These are phyloP conservation scores for Coremacera marginata DNA, from an alignment of 2,888 invertebrate species.

Conservation along the genomic window DNA sequence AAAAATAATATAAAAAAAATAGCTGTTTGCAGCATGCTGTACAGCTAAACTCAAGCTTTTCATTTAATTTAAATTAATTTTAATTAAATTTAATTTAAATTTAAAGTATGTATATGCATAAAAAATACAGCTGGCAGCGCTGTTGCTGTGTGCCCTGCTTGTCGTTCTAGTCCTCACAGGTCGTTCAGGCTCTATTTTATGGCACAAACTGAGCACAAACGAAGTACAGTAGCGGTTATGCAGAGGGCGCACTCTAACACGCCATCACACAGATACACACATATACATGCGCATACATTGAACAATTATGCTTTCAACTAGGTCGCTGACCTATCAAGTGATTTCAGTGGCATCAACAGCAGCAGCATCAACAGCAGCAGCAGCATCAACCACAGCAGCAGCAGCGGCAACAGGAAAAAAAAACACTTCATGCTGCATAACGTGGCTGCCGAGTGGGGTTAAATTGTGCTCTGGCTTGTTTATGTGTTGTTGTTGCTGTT, in stretches of 20 bases:
- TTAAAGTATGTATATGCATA: too few relatives aligned
- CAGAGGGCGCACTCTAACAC: constrained; percentile 19
- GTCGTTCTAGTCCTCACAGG: neutral
- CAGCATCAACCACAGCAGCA: constrained; percentile 33
- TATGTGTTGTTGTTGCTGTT: constrained; percentile 32
- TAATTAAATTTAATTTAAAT: too few relatives aligned
- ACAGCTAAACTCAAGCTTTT: too few relatives aligned
- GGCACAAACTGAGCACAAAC: constrained; percentile 20
- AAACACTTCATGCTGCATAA: constrained; percentile 29
- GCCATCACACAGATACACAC: constrained; percentile 7
- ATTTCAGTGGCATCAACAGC: constrained; percentile 48
- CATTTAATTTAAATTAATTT: too few relatives aligned
- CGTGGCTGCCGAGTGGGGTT: constrained; percentile 32
- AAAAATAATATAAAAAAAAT: neutral
- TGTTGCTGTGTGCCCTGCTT: neutral
- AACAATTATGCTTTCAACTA: constrained; percentile 55
- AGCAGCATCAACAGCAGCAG: constrained; percentile 35
- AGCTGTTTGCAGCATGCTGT: too few relatives aligned
- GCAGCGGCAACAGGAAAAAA: constrained; percentile 29
- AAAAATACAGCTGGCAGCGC: neutral
- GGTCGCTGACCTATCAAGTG: constrained; percentile 68
- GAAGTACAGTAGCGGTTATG: constrained; percentile 35
- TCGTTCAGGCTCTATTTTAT: constrained; percentile 12
- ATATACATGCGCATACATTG: constrained; percentile 44
- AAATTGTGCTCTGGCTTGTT: constrained; percentile 17